These are phyloP conservation scores for Holothuria scabra DNA, from an alignment of 53 echinoderm and acorn worm genomes.

Conservation along the genomic window DNA sequence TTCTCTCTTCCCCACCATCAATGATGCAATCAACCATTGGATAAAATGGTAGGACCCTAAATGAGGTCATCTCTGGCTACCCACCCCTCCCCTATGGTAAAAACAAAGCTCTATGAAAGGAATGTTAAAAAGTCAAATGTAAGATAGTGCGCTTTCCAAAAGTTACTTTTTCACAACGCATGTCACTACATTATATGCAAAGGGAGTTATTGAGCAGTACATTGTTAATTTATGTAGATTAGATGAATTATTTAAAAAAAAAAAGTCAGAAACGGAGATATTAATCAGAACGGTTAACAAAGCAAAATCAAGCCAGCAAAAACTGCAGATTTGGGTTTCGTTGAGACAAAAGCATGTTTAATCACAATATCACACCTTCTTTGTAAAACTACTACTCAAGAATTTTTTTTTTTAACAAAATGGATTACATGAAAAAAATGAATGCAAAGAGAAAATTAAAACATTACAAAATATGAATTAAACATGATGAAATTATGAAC, in stretches of 20 bases:
- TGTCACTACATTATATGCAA: no score
- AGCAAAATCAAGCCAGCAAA: conserved; percentile 35
- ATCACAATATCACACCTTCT: conserved; percentile 29
- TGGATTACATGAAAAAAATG: conserved; percentile 21
- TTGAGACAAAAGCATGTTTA: conserved; percentile 39
- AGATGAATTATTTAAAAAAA: not conserved
- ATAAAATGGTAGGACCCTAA: no score
- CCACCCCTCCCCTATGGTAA: no score
- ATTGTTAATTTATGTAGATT: not conserved
- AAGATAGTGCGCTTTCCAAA: no score
- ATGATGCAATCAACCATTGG: no score
- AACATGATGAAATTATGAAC: conserved; percentile 19
- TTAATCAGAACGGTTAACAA: conserved; percentile 29
- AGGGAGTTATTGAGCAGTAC: not conserved
- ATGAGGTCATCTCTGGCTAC: no score
- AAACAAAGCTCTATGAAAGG: no score
- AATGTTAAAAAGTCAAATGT: no score
- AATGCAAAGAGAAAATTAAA: conserved; percentile 17
- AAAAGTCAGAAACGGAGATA: not conserved
- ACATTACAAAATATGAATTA: not conserved
- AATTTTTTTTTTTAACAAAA: not conserved
- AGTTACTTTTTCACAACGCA: no score
- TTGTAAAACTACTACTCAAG: conserved; percentile 28
- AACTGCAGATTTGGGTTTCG: conserved; percentile 30
- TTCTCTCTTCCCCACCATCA: no score